Evolutionary conservation across 2,888 invertebrate species (phyloP), one percentile per base, ranked within the genome.

Genomic region (Cataglyphis livida): DNA sequence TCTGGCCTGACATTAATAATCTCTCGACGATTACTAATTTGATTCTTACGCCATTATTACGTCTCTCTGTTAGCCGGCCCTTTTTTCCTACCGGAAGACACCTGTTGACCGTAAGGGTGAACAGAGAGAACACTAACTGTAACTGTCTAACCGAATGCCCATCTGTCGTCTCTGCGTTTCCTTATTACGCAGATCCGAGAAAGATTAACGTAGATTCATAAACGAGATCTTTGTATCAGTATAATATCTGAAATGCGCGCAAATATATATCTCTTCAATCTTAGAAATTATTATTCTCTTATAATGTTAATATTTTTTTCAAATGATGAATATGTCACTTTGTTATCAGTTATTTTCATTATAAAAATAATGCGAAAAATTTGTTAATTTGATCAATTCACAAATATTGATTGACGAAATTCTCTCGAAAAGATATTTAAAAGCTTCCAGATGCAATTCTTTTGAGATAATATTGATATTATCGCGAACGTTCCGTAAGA

Each of bases 61-160:
- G 73, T 76, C 35, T 76, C 28, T 76, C 54, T 70, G 73, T 54
- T 54, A 54, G 54, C n/a, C 75, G 25, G 41, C 51, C 59, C 73
- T 70, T 59, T 82, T 51, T 61, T 76, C 32, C 61, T n/a, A 75
- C 90, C 92, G 93, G 91, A 91, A 92, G 90, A 93, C 93, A 93
- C 93, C 93, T 93, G 93, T 93, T 93, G 92, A 91, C 89, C 88
- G 88, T 82, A 83, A 87, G 84, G 85, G 86, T 79, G 89, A 78
- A 81, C 85, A 74, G 70, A 51, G 48, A 48, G 51, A 51, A n/a
- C 83, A 54, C 57, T 84, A 87, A 86, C 85, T 88, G 90, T 89
- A 89, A 92, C 87, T 86, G 83, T 73, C 82, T 89, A 93, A 93
- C 93, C 90, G 92, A 90, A 92, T 85, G 81, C 51, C 92, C 93